A percentile compares a stretch with the other conserved stretches of the same genome.
Conservation (phyloP, 2,888 invertebrate species). For the Cheilosia variabilis region DNA sequence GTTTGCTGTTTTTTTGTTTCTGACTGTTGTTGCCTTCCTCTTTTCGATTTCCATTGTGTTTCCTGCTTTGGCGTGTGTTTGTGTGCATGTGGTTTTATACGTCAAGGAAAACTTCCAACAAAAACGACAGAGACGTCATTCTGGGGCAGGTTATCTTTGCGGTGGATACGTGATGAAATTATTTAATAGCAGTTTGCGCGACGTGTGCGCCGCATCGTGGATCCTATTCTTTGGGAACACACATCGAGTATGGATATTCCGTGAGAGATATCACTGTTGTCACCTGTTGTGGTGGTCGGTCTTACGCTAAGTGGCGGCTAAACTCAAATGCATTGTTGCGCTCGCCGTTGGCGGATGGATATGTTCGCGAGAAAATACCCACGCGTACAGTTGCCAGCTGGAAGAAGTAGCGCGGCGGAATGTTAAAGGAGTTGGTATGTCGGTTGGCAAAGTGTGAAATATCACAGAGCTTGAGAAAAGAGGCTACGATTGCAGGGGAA, state of each 20-base stretch:
- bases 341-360: conserved; percentile 38
- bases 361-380: conserved; percentile 42
- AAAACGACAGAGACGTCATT: conserved; percentile 29
- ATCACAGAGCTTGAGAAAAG: neutral
- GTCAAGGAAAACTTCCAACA: conserved; percentile 5
- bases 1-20: neutral
- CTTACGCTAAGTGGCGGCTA: conserved; percentile 59
- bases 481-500: neutral
- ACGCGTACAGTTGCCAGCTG: conserved; percentile 13
- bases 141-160: conserved; percentile 54
- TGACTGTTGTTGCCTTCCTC: neutral
- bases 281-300: conserved; percentile 53
- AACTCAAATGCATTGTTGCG: conserved; percentile 66
- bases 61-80: conserved; percentile 22
- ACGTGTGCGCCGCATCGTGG: conserved; percentile 36
- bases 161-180: conserved; percentile 63
- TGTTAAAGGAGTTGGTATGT: conserved; percentile 1
- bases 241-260: conserved; percentile 55
- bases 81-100: neutral
- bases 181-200: conserved; percentile 39
- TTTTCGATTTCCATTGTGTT: conserved; percentile 30
- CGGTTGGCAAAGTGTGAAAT: conserved; percentile 9
- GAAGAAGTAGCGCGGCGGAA: neutral
- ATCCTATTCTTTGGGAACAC: conserved; percentile 39
- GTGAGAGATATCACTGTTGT: conserved; percentile 22